Percentiles rank a stretch among this genome's conserved stretches.
phyloP scores from a whole-genome alignment of 1,140 invertebrate species.

The Bombus ignitus region DNA sequence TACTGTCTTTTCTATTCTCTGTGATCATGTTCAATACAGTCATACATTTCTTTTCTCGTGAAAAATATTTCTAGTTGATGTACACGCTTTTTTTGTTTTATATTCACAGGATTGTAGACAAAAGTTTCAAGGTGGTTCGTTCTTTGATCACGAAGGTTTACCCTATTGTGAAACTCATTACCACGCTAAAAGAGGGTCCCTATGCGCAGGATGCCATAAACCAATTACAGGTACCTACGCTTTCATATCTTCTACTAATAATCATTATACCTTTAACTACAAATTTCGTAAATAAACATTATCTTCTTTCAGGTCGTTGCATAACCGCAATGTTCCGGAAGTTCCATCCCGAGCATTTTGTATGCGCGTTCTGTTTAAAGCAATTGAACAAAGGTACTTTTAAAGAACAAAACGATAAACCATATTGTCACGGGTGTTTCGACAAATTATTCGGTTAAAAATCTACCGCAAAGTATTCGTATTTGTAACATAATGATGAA shows the following conservation, averaged over 20 bases:
- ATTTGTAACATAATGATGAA: constrained; percentile 59
- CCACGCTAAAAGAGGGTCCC: constrained; percentile 96
- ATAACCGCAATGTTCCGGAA: constrained; percentile 99
- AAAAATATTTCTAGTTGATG: background rate
- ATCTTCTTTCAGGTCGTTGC: constrained; percentile 89
- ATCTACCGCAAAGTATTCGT: constrained; percentile 27
- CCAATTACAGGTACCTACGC: constrained; percentile 92
- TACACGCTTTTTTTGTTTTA: background rate
- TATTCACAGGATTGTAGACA: constrained; percentile 93
- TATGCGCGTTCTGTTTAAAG: constrained; percentile 98
- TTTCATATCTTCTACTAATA: background rate
- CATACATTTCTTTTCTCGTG: background rate
- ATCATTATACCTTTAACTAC: no score
- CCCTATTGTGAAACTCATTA: constrained; percentile 99
- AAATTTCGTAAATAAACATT: background rate
- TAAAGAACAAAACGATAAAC: constrained; percentile 98
- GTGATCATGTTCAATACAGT: background rate
- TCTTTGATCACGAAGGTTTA: constrained; percentile 97
- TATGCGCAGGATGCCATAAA: constrained; percentile 98
- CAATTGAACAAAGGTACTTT: constrained; percentile 99
- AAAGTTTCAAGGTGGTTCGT: constrained; percentile 96
- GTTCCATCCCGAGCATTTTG: constrained; percentile 99
- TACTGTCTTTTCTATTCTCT: no score
- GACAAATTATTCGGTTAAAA: constrained; percentile 96
- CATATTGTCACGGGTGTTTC: constrained; percentile 98